phyloP scores from a whole-genome alignment of 2,888 invertebrate genomes.

The Caradrina clavipalpis region DNA sequence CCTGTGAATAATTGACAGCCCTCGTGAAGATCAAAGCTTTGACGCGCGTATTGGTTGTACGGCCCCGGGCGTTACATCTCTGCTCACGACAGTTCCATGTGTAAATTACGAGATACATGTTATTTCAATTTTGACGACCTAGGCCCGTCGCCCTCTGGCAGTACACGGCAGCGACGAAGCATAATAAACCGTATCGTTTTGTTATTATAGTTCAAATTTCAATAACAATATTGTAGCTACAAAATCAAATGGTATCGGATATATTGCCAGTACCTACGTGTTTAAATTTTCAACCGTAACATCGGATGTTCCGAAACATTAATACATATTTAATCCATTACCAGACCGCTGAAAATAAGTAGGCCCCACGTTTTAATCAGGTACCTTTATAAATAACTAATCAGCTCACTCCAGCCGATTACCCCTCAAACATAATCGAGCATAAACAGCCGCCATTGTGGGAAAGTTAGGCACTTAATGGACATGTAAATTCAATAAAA shows the following conservation, averaged over 20 bases:
- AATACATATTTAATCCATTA: conserved; percentile 37
- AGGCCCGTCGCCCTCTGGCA: not conserved
- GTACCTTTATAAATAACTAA: conserved; percentile 51
- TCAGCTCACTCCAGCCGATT: conserved; percentile 37
- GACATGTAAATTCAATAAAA: conserved; percentile 62
- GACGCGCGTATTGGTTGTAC: conserved; percentile 57
- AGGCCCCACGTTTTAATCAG: conserved; percentile 36
- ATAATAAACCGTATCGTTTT: not conserved
- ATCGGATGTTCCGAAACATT: conserved; percentile 4
- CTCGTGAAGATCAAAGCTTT: conserved; percentile 67
- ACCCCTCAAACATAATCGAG: conserved; percentile 49
- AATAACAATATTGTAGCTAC: not conserved
- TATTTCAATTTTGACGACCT: not conserved
- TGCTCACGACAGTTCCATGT: conserved; percentile 21
- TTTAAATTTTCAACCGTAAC: not conserved
- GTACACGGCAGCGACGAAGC: not conserved
- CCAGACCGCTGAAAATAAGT: conserved; percentile 31
- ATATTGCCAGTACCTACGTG: not conserved
- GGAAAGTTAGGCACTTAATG: conserved; percentile 46
- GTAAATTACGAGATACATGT: conserved; percentile 3
- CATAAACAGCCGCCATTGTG: conserved; percentile 41
- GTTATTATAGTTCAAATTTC: not conserved
- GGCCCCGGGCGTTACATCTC: conserved; percentile 11
- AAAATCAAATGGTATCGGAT: not conserved
- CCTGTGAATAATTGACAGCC: conserved; percentile 70